phyloP scores from a whole-genome alignment of 1,140 invertebrate genomes.

The Lanistes nyassanus region DNA sequence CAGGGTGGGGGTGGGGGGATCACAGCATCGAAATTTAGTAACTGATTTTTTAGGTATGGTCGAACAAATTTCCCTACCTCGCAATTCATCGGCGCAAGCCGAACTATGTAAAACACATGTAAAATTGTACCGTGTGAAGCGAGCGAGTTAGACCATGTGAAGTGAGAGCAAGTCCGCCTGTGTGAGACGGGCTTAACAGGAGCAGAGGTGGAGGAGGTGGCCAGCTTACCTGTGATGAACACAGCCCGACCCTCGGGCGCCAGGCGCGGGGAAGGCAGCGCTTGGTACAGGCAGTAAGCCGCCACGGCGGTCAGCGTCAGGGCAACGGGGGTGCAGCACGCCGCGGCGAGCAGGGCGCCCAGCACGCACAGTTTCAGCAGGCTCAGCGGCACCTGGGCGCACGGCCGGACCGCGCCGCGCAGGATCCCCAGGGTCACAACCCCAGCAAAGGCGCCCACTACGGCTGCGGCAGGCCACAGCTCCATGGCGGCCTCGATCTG shows the following conservation, averaged over 20 bases:
- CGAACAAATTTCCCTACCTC: too few species aligned
- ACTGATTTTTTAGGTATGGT: too few species aligned
- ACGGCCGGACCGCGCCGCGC: background rate
- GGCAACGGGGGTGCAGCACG: background rate
- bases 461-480: background rate
- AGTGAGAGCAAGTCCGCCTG: too few species aligned
- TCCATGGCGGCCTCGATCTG: slow-evolving; percentile 1
- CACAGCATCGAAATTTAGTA: too few species aligned
- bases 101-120: too few species aligned
- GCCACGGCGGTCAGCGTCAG: slow-evolving; percentile 2
- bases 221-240: slow-evolving; percentile 36
- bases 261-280: slow-evolving; percentile 22
- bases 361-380: slow-evolving; percentile 1
- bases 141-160: too few species aligned
- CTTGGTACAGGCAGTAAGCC: slow-evolving; percentile 17
- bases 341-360: background rate
- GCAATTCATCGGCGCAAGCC: too few species aligned
- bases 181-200: too few species aligned
- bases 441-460: slow-evolving; percentile 4
- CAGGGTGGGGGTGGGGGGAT: too few species aligned
- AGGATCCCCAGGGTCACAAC: background rate
- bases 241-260: slow-evolving; percentile 29
- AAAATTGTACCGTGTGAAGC: too few species aligned
- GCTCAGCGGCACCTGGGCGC: slow-evolving; percentile 1
- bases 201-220: background rate